Conservation (phyloP, 2,113 vertebrate species). For the Hucho hucho region DNA sequence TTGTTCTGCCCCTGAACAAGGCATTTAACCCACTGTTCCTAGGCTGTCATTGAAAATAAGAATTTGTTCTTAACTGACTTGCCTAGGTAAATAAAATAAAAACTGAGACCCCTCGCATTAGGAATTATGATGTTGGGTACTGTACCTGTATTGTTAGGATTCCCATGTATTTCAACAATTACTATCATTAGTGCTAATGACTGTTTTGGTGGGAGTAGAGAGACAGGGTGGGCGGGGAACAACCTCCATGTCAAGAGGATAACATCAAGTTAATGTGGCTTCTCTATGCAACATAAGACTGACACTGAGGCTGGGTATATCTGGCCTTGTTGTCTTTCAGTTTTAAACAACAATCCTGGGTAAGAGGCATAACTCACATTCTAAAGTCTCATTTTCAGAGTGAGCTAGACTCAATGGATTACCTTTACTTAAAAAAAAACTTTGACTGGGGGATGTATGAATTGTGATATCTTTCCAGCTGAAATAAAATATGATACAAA, state of each 20-base stretch:
- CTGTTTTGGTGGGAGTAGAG: constrained; percentile 5
- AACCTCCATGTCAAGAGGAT: neutral
- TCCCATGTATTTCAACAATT: neutral
- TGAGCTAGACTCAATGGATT: too few species aligned
- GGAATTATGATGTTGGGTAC: neutral
- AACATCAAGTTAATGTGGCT: neutral
- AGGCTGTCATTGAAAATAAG: too few species aligned
- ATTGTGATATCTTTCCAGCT: too few species aligned
- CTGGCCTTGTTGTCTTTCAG: neutral
- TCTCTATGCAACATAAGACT: neutral
- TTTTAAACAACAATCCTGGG: neutral
- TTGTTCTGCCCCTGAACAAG: too few species aligned
- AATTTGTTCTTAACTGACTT: too few species aligned
- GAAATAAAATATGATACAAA: too few species aligned
- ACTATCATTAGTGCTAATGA: constrained; percentile 6
- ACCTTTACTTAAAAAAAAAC: too few species aligned
- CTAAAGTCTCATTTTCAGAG: too few species aligned
- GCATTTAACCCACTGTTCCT: too few species aligned
- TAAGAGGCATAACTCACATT: neutral
- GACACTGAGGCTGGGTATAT: neutral
- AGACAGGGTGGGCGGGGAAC: too few species aligned
- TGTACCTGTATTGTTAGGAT: neutral
- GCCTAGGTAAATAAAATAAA: too few species aligned
- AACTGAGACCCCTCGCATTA: neutral
- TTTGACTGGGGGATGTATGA: too few species aligned